phyloP scores from a whole-genome alignment of 1,140 invertebrate species.

The Temnothorax longispinosus region DNA sequence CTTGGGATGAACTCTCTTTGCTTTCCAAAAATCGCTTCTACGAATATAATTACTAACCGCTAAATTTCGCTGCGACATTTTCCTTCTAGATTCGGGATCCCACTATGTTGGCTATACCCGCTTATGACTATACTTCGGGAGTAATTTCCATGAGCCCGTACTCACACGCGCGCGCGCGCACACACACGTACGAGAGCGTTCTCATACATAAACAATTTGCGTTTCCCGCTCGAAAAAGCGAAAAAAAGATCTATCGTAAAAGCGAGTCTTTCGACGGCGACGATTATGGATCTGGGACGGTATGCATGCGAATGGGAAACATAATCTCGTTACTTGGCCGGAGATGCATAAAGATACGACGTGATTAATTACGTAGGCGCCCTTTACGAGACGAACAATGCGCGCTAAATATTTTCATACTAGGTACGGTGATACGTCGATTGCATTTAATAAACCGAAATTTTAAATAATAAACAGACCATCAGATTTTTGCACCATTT shows the following conservation, averaged over 20 bases:
- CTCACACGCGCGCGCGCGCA: not conserved
- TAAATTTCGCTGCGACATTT: conserved; percentile 43
- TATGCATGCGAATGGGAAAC: conserved; percentile 61
- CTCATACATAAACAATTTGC: conserved; percentile 50
- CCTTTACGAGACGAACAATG: conserved; percentile 52
- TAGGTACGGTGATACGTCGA: conserved; percentile 2
- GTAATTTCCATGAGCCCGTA: conserved; percentile 38
- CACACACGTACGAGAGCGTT: conserved; percentile 15
- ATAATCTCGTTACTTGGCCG: conserved; percentile 53
- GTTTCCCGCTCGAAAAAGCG: conserved; percentile 49
- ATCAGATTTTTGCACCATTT: not conserved
- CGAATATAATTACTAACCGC: conserved; percentile 45
- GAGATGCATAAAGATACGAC: conserved; percentile 62
- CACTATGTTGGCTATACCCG: conserved; percentile 9
- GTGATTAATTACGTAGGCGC: conserved; percentile 61
- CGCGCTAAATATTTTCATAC: conserved; percentile 48
- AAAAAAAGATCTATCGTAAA: conserved; percentile 61
- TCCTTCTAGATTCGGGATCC: conserved; percentile 28
- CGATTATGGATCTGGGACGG: conserved; percentile 61
- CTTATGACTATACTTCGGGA: conserved; percentile 38
- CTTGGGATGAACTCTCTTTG: not conserved
- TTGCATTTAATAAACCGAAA: conserved; percentile 14
- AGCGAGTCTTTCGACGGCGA: conserved; percentile 61
- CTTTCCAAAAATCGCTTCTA: not conserved
- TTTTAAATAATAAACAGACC: conserved; percentile 21